Conservation (phyloP, 2,888 invertebrate species). For the Zygothrica quintamaculata region DNA sequence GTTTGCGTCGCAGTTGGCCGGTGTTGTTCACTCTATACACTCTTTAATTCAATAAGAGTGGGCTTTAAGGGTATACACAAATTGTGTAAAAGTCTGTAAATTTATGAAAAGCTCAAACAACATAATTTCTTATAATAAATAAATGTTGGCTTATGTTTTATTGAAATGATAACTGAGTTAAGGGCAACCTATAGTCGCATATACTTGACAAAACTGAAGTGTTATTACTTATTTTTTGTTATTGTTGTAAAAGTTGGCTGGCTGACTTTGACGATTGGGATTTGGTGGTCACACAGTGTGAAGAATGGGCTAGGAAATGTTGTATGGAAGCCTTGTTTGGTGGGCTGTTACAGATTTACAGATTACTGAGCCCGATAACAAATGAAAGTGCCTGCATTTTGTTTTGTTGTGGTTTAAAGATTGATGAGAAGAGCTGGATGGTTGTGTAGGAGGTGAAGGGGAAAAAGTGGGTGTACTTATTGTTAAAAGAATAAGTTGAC, state of each 20-base stretch:
- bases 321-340: conserved; percentile 68
- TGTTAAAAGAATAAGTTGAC: conserved; percentile 39
- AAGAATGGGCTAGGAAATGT: conserved; percentile 75
- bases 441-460: conserved; percentile 1
- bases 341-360: conserved; percentile 73
- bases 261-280: conserved; percentile 76
- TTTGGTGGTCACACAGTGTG: conserved; percentile 80
- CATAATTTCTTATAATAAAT: too few species aligned
- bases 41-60: too few species aligned
- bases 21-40: conserved; percentile 39
- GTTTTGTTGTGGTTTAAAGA: conserved; percentile 32
- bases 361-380: conserved; percentile 69
- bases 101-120: too few species aligned
- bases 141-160: too few species aligned
- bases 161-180: too few species aligned
- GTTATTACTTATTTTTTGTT: conserved; percentile 20
- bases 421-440: conserved; percentile 24
- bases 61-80: too few species aligned
- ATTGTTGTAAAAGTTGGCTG: conserved; percentile 57
- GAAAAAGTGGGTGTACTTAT: too few species aligned
- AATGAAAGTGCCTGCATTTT: conserved; percentile 72
- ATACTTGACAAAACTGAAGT: too few species aligned
- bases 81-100: too few species aligned
- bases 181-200: too few species aligned
- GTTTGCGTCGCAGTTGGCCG: conserved; percentile 68